Evolutionary conservation across 2,888 invertebrate genomes (phyloP).

Genomic region (Himalopsyche tibetana): DNA sequence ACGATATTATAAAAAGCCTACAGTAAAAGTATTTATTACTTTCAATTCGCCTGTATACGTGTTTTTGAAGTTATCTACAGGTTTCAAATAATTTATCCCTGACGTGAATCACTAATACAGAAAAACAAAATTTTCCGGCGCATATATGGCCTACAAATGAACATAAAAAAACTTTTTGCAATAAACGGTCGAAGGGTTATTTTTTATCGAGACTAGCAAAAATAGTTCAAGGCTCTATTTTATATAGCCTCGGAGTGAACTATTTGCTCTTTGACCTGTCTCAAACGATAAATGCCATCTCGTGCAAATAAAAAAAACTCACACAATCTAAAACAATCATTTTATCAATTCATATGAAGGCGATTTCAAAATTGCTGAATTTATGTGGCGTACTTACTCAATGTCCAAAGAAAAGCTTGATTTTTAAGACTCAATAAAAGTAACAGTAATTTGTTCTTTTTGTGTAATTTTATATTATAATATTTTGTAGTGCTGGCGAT

Average conservation of each 20-base stretch:
- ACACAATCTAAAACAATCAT: constrained; percentile 40
- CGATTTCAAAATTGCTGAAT: background rate
- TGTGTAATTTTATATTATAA: no score
- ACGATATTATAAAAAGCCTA: no score
- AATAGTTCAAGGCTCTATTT: constrained; percentile 33
- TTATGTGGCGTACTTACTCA: background rate
- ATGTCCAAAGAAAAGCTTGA: background rate
- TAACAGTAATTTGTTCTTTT: background rate
- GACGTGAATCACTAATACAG: constrained; percentile 14
- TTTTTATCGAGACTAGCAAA: constrained; percentile 36
- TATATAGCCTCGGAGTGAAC: constrained; percentile 21
- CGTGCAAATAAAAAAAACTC: constrained; percentile 34
- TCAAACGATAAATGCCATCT: constrained; percentile 33
- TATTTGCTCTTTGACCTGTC: constrained; percentile 41
- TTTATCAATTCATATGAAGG: background rate
- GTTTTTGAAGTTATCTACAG: constrained; percentile 18
- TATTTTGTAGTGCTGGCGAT: no score
- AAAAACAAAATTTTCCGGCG: constrained; percentile 29
- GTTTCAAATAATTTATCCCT: constrained; percentile 42
- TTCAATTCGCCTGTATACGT: constrained; percentile 3
- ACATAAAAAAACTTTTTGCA: constrained; percentile 25
- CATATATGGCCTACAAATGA: constrained; percentile 32
- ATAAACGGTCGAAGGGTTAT: constrained; percentile 32
- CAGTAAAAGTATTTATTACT: background rate
- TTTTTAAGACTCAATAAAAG: background rate